Conservation (phyloP, 2,888 invertebrate genomes). For the Hirtodrosophila confusa region DNA sequence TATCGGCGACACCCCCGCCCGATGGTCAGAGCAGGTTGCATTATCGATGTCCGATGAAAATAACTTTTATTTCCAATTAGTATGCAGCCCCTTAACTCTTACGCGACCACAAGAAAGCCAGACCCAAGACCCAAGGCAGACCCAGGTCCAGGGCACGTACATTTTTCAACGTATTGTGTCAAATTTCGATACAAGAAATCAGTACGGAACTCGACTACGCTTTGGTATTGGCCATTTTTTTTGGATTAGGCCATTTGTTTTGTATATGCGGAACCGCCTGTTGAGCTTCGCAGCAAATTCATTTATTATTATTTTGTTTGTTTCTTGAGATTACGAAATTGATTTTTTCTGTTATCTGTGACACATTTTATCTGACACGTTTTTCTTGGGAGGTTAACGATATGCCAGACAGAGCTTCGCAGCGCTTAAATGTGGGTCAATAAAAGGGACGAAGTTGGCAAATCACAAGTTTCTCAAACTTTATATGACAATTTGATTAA, state of each 20-base stretch:
- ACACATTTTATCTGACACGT: conserved; percentile 29
- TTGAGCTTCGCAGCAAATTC: conserved; percentile 23
- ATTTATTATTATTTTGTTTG: conserved; percentile 45
- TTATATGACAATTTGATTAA: too few relatives aligned
- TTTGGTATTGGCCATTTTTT: conserved; percentile 48
- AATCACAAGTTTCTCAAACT: background rate
- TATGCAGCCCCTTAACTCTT: conserved; percentile 70
- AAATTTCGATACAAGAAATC: conserved; percentile 78
- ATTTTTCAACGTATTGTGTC: conserved; percentile 76
- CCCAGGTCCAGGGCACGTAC: conserved; percentile 63
- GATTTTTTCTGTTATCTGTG: conserved; percentile 34
- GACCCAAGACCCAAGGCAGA: conserved; percentile 18
- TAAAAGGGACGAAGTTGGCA: conserved; percentile 8
- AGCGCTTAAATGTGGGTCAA: conserved; percentile 33
- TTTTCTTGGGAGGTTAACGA: conserved; percentile 13
- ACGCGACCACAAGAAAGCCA: conserved; percentile 72
- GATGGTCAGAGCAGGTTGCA: conserved; percentile 52
- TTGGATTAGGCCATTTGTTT: conserved; percentile 51
- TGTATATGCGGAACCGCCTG: conserved; percentile 60
- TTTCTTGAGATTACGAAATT: conserved; percentile 63
- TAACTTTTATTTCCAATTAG: conserved; percentile 69
- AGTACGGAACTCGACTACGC: conserved; percentile 78
- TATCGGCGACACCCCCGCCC: conserved; percentile 40
- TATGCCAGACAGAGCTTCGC: conserved; percentile 15
- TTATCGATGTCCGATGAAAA: conserved; percentile 69